These are phyloP conservation scores for Elegia similella DNA, from an alignment of 2,888 invertebrate species.

Conservation along the genomic window DNA sequence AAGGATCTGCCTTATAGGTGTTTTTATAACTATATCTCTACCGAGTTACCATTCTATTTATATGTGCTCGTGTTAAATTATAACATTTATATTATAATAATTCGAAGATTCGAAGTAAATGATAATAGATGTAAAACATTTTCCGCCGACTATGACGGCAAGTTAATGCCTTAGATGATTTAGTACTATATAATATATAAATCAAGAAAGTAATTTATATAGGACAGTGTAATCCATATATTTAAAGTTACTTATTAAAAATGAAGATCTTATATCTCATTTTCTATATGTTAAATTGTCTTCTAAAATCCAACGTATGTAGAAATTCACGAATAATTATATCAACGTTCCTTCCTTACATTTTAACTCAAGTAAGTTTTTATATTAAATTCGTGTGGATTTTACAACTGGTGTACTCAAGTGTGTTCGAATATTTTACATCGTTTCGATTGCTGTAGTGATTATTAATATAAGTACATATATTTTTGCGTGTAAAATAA, in stretches of 20 bases:
- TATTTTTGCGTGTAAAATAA: constrained; percentile 13
- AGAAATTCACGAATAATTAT: neutral
- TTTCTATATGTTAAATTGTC: constrained; percentile 20
- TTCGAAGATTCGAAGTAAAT: constrained; percentile 33
- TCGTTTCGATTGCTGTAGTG: constrained; percentile 29
- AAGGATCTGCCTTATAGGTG: constrained; percentile 78
- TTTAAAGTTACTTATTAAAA: constrained; percentile 25
- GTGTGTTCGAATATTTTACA: constrained; percentile 24
- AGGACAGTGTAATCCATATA: constrained; percentile 28
- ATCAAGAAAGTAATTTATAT: constrained; percentile 27
- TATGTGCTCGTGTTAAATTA: constrained; percentile 33
- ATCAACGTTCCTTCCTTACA: neutral
- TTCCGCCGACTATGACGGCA: constrained; percentile 43
- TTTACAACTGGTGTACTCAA: constrained; percentile 30
- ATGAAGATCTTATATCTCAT: constrained; percentile 36
- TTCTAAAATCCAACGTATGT: neutral
- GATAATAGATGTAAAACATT: constrained; percentile 38
- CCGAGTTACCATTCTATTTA: constrained; percentile 42
- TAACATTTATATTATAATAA: constrained; percentile 51
- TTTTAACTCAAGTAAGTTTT: constrained; percentile 30
- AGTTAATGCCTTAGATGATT: constrained; percentile 64
- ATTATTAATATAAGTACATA: constrained; percentile 25
- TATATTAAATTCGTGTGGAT: constrained; percentile 25
- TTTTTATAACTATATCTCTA: constrained; percentile 72
- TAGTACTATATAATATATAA: constrained; percentile 37